phyloP scores from a whole-genome alignment of 2,888 invertebrate genomes.

The Agrypnus murinus region DNA sequence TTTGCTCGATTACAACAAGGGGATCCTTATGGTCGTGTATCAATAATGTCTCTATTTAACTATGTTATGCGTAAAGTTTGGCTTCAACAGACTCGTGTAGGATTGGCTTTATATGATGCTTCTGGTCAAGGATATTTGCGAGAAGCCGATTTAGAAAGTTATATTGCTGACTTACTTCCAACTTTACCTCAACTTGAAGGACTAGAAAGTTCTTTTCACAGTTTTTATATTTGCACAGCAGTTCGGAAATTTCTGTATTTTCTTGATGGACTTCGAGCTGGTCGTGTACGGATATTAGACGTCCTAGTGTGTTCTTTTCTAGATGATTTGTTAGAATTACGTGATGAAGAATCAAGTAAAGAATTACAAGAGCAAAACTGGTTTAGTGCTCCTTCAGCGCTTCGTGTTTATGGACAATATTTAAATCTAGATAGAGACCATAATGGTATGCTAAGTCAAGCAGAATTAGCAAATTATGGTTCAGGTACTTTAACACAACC shows the following conservation, averaged over 20 bases:
- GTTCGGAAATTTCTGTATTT: conserved; percentile 98
- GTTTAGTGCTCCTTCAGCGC: conserved; percentile 92
- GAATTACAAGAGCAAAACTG: conserved; percentile 91
- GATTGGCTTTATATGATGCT: conserved; percentile 93
- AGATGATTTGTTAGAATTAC: conserved; percentile 88
- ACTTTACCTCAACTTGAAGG: conserved; percentile 93
- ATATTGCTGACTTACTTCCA: conserved; percentile 94
- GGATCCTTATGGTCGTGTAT: conserved; percentile 90
- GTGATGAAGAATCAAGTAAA: conserved; percentile 77
- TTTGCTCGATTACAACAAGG: conserved; percentile 92
- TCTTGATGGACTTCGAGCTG: conserved; percentile 90
- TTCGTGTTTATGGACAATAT: conserved; percentile 95
- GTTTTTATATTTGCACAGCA: conserved; percentile 97
- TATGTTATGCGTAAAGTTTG: conserved; percentile 97
- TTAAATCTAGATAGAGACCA: conserved; percentile 94
- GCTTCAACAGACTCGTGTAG: conserved; percentile 95
- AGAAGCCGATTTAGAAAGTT: conserved; percentile 92
- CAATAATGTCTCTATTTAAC: conserved; percentile 93
- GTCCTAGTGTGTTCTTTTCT: conserved; percentile 93
- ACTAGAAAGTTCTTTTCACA: conserved; percentile 93
- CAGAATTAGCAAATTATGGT: conserved; percentile 91
- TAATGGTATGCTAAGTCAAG: conserved; percentile 95
- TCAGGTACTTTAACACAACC: conserved; percentile 93
- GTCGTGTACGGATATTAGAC: conserved; percentile 92
- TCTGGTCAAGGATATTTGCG: conserved; percentile 82